A percentile compares a stretch with the other conserved stretches of the same genome.
These are phyloP conservation scores for Platycheirus rosarum DNA, from an alignment of 2,888 invertebrate species.

Conservation along the genomic window DNA sequence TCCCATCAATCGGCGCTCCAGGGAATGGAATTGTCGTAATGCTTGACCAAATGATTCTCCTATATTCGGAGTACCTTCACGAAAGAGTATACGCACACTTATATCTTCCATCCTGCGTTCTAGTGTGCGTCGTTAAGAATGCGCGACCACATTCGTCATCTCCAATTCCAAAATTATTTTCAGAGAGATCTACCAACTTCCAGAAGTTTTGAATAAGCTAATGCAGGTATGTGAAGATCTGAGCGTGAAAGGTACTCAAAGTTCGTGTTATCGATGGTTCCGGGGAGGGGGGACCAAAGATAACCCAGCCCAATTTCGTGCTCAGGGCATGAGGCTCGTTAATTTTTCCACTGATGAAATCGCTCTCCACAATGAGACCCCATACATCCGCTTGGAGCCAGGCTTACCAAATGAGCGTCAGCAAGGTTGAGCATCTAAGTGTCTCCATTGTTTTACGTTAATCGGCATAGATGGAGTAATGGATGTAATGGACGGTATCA, in stretches of 20 bases:
- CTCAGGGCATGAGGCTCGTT: slow-evolving; percentile 28
- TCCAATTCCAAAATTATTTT: background rate
- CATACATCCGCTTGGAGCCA: slow-evolving; percentile 26
- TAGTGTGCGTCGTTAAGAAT: slow-evolving; percentile 14
- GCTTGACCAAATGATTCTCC: slow-evolving; percentile 27
- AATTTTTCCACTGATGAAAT: slow-evolving; percentile 11
- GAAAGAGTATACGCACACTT: slow-evolving; percentile 41
- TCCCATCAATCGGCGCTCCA: slow-evolving; percentile 30
- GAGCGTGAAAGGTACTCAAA: background rate
- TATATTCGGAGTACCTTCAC: slow-evolving; percentile 18
- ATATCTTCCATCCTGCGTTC: slow-evolving; percentile 21
- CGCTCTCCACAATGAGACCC: slow-evolving; percentile 37
- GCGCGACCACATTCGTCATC: slow-evolving; percentile 17
- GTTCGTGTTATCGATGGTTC: slow-evolving; percentile 14
- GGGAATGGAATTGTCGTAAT: slow-evolving; percentile 24
- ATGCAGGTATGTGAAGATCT: slow-evolving; percentile 28
- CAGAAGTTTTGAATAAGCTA: slow-evolving; percentile 37
- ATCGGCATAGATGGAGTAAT: slow-evolving; percentile 4
- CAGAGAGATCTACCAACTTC: slow-evolving; percentile 31
- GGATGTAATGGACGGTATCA: no score
- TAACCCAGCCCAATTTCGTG: slow-evolving; percentile 42
- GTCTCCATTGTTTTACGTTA: slow-evolving; percentile 7
- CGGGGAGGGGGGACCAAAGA: slow-evolving; percentile 49
- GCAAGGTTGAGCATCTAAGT: slow-evolving; percentile 9
- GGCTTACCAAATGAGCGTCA: background rate